Evolutionary conservation across 2,113 vertebrate genomes (phyloP).

Genomic region (Myotis brandtii): DNA sequence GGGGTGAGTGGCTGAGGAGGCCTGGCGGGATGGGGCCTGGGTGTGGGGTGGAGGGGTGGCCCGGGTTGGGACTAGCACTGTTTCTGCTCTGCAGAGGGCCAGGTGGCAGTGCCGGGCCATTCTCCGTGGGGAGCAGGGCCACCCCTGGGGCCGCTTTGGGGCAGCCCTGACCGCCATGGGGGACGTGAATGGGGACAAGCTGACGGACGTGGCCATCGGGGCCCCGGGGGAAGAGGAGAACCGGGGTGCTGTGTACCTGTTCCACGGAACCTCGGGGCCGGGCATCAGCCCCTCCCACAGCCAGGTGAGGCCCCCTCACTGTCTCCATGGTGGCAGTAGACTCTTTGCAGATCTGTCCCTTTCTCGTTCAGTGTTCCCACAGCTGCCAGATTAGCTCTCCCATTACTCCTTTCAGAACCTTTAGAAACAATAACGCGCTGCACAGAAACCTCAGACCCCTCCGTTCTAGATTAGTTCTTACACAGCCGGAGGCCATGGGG

Average conservation of each 20-base stretch:
- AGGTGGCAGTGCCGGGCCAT: slow-evolving; percentile 57
- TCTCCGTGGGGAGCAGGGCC: slow-evolving; percentile 76
- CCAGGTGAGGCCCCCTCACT: slow-evolving; percentile 83
- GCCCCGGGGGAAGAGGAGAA: slow-evolving; percentile 90
- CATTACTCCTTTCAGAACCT: slow-evolving; percentile 63
- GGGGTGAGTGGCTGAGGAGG: slow-evolving; percentile 21
- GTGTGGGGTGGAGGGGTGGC: not conserved
- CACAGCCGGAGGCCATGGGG: not conserved
- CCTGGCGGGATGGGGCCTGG: not conserved
- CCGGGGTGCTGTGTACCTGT: slow-evolving; percentile 90
- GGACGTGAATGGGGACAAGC: slow-evolving; percentile 91
- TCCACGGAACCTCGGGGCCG: slow-evolving; percentile 78
- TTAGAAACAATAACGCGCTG: not conserved
- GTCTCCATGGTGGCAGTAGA: slow-evolving; percentile 58
- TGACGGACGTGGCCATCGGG: slow-evolving; percentile 90
- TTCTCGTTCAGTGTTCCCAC: slow-evolving; percentile 61
- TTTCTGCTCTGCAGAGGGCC: slow-evolving; percentile 17
- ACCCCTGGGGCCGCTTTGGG: slow-evolving; percentile 88
- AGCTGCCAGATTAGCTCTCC: slow-evolving; percentile 82
- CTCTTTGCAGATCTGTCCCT: slow-evolving; percentile 80
- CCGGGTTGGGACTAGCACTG: not conserved
- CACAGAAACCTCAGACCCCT: not conserved
- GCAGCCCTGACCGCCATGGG: slow-evolving; percentile 86
- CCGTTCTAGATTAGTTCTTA: not conserved
- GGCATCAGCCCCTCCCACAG: slow-evolving; percentile 79